These are phyloP conservation scores for Enteromius trimaculatus DNA, from an alignment of 2,797 vertebrate genomes.

Conservation along the genomic window DNA sequence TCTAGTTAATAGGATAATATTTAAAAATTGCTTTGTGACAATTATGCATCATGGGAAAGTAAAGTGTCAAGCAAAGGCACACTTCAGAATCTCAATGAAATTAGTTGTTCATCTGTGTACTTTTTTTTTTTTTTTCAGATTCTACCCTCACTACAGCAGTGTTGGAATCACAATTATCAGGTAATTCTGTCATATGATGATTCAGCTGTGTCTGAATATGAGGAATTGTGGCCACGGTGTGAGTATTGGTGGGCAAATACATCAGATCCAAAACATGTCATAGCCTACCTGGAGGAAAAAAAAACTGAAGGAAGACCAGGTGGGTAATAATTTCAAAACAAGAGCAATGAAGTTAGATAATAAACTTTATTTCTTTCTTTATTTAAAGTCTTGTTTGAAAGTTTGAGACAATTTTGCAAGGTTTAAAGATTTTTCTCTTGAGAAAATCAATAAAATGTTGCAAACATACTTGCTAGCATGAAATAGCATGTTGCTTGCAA, in stretches of 20 bases:
- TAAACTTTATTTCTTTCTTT: background rate
- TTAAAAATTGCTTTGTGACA: background rate
- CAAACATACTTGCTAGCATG: background rate
- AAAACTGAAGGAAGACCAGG: constrained; percentile 75
- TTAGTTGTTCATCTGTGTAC: background rate
- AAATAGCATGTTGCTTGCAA: too few relatives aligned
- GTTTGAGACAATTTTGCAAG: background rate
- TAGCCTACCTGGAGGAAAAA: constrained; percentile 80
- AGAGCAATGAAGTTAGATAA: background rate
- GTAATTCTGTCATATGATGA: constrained; percentile 85
- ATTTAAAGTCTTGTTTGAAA: background rate
- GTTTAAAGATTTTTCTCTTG: background rate
- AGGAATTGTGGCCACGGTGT: constrained; percentile 80
- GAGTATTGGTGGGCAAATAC: constrained; percentile 85
- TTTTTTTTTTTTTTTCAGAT: constrained; percentile 70
- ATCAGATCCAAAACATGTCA: constrained; percentile 73
- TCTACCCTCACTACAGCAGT: constrained; percentile 75
- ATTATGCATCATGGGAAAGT: background rate
- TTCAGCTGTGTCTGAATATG: constrained; percentile 64
- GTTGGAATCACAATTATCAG: constrained; percentile 84
- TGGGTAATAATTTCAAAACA: constrained; percentile 1
- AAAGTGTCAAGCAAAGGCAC: background rate
- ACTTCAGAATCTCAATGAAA: background rate
- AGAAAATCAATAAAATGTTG: background rate
- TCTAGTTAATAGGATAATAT: background rate